Evolutionary conservation across 2,888 invertebrate species (phyloP).

Genomic region (Microctonus brassicae): DNA sequence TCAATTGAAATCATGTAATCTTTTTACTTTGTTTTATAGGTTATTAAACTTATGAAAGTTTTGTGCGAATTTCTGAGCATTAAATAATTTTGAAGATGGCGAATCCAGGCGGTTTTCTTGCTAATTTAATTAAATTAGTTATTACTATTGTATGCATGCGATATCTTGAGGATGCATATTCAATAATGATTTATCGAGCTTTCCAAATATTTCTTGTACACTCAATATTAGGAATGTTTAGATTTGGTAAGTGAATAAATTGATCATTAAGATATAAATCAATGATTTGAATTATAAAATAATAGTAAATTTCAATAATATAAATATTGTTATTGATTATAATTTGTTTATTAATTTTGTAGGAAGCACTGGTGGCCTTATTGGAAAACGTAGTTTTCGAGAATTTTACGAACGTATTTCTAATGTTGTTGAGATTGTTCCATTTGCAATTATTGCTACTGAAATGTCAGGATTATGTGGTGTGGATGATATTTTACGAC

Average conservation of each 20-base stretch:
- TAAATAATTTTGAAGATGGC: conserved; percentile 53
- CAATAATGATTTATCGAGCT: conserved; percentile 56
- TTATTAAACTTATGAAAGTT: not conserved
- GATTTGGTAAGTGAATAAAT: conserved; percentile 60
- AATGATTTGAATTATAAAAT: no score
- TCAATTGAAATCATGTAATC: not conserved
- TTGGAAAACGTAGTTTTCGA: conserved; percentile 55
- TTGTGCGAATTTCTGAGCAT: conserved; percentile 1
- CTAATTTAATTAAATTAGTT: conserved; percentile 59
- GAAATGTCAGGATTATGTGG: conserved; percentile 60
- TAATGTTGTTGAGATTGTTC: conserved; percentile 58
- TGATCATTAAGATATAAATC: not conserved
- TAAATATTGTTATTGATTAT: conserved; percentile 26
- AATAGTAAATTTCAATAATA: not conserved
- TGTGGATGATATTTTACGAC: conserved; percentile 54
- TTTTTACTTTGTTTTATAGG: not conserved
- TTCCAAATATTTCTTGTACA: conserved; percentile 62
- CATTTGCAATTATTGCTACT: conserved; percentile 61
- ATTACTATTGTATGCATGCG: conserved; percentile 60
- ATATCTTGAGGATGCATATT: conserved; percentile 54
- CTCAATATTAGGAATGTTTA: conserved; percentile 61
- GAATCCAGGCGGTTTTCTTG: conserved; percentile 59
- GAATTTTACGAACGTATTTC: conserved; percentile 62
- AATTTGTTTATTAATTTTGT: conserved; percentile 32
- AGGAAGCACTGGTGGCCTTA: conserved; percentile 56